Evolutionary conservation across 2,888 invertebrate genomes (phyloP), one percentile per base, ranked within the genome.

Genomic region (Pheosia gnoma): DNA sequence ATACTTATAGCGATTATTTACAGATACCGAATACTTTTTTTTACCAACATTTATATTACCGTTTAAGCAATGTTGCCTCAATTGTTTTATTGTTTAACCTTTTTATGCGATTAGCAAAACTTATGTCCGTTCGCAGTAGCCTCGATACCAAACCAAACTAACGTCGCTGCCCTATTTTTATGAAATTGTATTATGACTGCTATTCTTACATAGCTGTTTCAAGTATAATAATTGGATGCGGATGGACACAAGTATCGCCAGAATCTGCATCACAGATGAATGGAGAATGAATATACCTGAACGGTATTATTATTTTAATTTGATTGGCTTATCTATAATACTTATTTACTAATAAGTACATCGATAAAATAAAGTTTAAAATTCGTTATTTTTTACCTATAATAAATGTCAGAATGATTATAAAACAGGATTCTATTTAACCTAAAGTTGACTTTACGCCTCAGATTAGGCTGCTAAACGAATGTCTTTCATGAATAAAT

Each of bases 1-100:
- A 83, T 88, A 85, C 82, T 84, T 89, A 85, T 83, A 87, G 89
- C 88, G 74, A 86, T 83, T 90, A 91, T 93, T 87, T 92, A 92
- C 91, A 93, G 59, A 70, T 87, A 84, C 77, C 71, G 77, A 84
- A 87, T 84, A 82, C 71, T 82, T 77, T 75, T 69, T 25, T 10
- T 38, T 25, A 5, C 43, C 9, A 25, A 38, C 70, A 79, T 67
- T 77, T 82, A 74, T 70, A 63, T 75, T 81, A 80, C 70, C 66
- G 75, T 79, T 71, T 77, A 85, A 86, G 85, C 84, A 80, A 80
- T 77, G 73, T 70, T 77, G 73, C 69, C 72, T 68, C 75, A 73
- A 69, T 59, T 68, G 57, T 71, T 73, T 65, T 66, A 60, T 67
- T 57, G 54, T 13, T 61, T 11, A 25, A 59, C 39, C 41, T 51